phyloP scores from a whole-genome alignment of 2,113 vertebrate genomes.

The Amblyornis subalaris region DNA sequence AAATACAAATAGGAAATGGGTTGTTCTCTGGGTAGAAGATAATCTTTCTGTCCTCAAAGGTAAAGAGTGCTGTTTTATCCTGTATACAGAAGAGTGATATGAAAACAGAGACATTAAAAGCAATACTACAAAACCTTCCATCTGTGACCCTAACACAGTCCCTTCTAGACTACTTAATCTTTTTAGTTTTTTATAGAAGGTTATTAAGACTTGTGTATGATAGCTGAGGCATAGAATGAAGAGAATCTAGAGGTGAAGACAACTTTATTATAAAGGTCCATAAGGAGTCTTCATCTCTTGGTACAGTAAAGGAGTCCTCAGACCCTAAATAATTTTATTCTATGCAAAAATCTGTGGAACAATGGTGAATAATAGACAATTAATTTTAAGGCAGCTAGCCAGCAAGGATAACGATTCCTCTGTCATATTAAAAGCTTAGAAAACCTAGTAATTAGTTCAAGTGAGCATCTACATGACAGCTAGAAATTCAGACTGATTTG shows the following conservation, averaged over 20 bases:
- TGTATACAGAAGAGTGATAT: neutral
- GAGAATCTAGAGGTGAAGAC: neutral
- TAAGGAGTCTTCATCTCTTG: neutral
- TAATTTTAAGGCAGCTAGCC: conserved; percentile 6
- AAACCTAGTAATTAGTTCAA: conserved; percentile 11
- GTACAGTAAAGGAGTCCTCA: neutral
- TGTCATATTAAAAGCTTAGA: neutral
- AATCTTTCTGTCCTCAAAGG: neutral
- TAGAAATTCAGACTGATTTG: conserved; percentile 32
- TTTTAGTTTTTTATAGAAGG: neutral
- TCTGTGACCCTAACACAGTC: neutral
- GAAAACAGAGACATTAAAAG: neutral
- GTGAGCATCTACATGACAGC: neutral
- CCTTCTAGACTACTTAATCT: neutral
- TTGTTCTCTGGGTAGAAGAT: neutral
- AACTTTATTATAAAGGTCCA: neutral
- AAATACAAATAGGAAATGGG: neutral
- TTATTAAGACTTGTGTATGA: neutral
- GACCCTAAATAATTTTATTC: neutral
- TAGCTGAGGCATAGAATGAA: neutral
- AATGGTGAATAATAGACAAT: neutral
- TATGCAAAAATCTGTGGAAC: conserved; percentile 4
- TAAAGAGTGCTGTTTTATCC: neutral
- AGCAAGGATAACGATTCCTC: neutral
- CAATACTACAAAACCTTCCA: neutral